Evolutionary conservation across 1,140 invertebrate genomes (phyloP), one percentile per base, ranked within the genome.

Genomic region (Drosophila jambulina): DNA sequence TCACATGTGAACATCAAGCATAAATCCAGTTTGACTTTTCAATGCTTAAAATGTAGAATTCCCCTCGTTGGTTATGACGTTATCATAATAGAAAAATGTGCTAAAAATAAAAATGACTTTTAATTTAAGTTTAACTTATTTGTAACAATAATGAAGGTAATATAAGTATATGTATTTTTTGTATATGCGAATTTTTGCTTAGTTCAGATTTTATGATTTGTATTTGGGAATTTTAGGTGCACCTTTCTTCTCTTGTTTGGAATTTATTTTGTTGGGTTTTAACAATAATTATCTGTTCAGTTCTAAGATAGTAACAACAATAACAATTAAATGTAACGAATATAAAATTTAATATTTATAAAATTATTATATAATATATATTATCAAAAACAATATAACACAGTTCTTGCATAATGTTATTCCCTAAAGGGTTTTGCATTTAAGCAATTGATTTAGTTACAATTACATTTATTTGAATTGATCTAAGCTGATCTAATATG

Each of bases 21-120:
- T 32, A 57, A 34, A 27, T 59, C n/a, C n/a, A 45, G 38, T 46
- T 65, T 7, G 36, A 3, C 9, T 12, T 60, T 27, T 23, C 38
- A 46, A 57, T 57, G 38, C n/a, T 32, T 71, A 32, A 38, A 32
- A 36, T 13, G 3, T 46, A 29, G 40, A 60, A 51, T 36, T 57
- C 15, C 54, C 54, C 27, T n/a, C 1, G 12, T 32, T 17, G 6
- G 6, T 17, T 46, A 46, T 46, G 21, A 46, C 10, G 27, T 34
- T 53, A 34, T 21, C 49, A 34, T 21, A 19, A 15, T 53, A 34
- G n/a, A 21, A 21, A 32, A 53, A 4, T 15, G 0, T 2, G 21
- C 13, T 21, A 54, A 34, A 36, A 54, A 36, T 54, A 54, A 54
- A 17, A 9, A 15, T 34, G 7, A 36, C 12, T 15, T 21, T 4